Evolutionary conservation across 2,113 vertebrate genomes (phyloP), one percentile per base, ranked within the genome.

Genomic region (Apteryx mantelli): DNA sequence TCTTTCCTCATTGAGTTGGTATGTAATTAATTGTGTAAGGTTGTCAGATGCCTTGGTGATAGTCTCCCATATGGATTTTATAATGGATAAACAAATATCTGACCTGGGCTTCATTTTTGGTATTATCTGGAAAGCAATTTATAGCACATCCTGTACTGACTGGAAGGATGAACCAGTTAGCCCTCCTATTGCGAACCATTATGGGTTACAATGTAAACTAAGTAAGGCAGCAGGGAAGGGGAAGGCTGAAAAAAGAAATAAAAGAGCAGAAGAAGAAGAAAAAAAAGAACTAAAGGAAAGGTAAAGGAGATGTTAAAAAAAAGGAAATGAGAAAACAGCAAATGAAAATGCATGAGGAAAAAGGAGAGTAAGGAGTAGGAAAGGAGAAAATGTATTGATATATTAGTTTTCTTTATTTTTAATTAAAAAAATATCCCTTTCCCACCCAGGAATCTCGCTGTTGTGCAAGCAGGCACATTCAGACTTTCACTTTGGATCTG

Each of bases 391-490:
- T 11, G 40, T 34, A 83, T 3, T 50, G 58, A 26, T 75, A 8
- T 46, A 44, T 58, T 53, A 2, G 52, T 52, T 93, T 91, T 44
- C 48, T 77, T 81, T 55, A 81, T 86, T 95, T 96, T 86, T 68
- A 68, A 64, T 34, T 40, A 78, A 3, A 86, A 91, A 91, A 91
- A 84, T 93, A 91, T 52, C 28, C 9, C 40, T 86, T 77, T 86
- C 85, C 87, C 94, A 95, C 84, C 82, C 79, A 96, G 90, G 88
- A 88, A 93, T 78, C 73, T 84, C 1, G 2, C 52, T 86, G 82
- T 95, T 95, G 91, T 96, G 87, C 93, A 94, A 73, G 89, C 85
- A 94, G 66, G 80, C 92, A 95, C 55, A 44, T 96, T 95, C 81
- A 89, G 74, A 63, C 78, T 91, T 97, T 94, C 53, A 70, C 69